Conservation (phyloP, 2,888 invertebrate species). For the Cryptocephalus primarius region DNA sequence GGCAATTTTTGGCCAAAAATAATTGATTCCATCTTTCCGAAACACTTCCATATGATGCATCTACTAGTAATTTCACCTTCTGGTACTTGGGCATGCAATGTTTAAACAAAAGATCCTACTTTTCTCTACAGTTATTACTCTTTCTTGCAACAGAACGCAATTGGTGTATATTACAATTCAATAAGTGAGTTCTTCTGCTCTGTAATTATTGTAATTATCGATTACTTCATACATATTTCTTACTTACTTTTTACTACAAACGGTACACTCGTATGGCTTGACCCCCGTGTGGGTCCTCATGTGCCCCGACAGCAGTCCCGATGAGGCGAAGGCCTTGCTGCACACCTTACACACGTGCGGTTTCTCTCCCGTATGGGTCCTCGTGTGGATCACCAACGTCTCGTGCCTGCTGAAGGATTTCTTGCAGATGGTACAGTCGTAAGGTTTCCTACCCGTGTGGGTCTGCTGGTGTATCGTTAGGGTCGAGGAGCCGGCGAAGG, state of each 20-base stretch:
- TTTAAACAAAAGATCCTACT: no score
- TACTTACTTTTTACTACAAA: conserved; percentile 34
- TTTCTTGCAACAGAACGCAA: no score
- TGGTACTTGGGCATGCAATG: not conserved
- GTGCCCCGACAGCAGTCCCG: conserved; percentile 35
- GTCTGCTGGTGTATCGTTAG: conserved; percentile 35
- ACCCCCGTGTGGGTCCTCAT: conserved; percentile 37
- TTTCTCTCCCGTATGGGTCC: conserved; percentile 35
- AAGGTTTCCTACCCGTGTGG: conserved; percentile 37
- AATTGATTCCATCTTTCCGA: no score
- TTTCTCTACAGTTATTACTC: no score
- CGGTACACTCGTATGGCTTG: conserved; percentile 32
- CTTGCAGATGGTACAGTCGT: conserved; percentile 31
- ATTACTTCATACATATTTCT: no score
- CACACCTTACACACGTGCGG: conserved; percentile 35
- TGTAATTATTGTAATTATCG: no score
- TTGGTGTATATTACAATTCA: no score
- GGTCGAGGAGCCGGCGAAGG: conserved; percentile 37
- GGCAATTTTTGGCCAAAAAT: no score
- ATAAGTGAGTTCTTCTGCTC: no score
- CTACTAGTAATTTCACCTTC: conserved; percentile 1
- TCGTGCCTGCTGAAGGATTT: conserved; percentile 36
- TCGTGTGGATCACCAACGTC: conserved; percentile 33
- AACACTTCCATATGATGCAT: no score
- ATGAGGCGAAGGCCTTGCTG: conserved; percentile 33